Evolutionary conservation across 2,888 invertebrate species (phyloP).

Genomic region (Odontothrips loti): DNA sequence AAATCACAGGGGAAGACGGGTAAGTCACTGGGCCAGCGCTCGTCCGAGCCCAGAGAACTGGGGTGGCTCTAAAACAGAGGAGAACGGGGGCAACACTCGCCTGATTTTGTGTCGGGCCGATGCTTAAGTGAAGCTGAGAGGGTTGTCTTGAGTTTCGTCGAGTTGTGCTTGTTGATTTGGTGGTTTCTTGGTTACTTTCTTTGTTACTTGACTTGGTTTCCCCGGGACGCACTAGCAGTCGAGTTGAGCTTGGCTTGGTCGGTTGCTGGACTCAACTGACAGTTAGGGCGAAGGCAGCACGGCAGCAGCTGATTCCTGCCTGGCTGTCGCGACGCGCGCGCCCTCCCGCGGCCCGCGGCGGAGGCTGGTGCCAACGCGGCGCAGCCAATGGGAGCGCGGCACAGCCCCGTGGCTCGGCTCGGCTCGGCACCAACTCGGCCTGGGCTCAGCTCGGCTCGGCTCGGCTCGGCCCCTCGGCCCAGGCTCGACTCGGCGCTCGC

Average conservation of each 20-base stretch:
- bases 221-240: constrained; percentile 24
- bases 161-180: constrained; percentile 9
- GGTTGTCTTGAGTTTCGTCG: constrained; percentile 20
- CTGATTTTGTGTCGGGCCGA: constrained; percentile 5
- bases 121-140: background rate
- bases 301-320: constrained; percentile 1
- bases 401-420: background rate
- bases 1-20: too few species aligned
- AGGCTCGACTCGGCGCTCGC: background rate
- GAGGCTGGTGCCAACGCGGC: background rate
- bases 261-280: constrained; percentile 25
- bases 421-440: too few species aligned
- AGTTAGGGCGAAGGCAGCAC: background rate
- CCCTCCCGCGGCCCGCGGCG: background rate
- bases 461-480: too few species aligned
- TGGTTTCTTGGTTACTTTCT: constrained; percentile 26
- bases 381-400: background rate
- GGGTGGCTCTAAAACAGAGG: background rate
- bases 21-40: background rate
- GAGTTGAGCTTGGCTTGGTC: constrained; percentile 23
- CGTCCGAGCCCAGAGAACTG: background rate
- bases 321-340: background rate
- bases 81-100: background rate
- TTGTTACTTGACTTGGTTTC: constrained; percentile 22
- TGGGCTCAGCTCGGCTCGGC: too few species aligned